A percentile compares a stretch with the other conserved stretches of the same genome.
Evolutionary conservation across 2,113 vertebrate genomes (phyloP).

Genomic region (Chamaetylas fuelleborni): DNA sequence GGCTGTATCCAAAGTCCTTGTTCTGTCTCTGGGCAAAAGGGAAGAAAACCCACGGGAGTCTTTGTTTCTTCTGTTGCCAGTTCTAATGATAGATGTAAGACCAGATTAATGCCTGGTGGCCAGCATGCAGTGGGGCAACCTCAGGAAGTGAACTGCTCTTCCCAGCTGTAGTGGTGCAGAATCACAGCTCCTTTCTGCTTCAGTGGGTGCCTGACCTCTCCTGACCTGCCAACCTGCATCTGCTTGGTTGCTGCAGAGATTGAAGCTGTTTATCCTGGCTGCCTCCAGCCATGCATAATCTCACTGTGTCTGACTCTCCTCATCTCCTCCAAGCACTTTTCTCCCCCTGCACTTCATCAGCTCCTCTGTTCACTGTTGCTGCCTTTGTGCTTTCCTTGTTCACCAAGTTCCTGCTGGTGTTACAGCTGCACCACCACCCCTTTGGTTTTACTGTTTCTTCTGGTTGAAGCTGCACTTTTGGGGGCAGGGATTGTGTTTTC

Average conservation of each 20-base stretch:
- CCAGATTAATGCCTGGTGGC: background rate
- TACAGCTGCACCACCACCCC: background rate
- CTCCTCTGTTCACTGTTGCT: background rate
- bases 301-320: background rate
- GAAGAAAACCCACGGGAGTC: background rate
- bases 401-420: background rate
- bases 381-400: background rate
- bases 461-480: background rate
- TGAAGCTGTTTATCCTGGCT: background rate
- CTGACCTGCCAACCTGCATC: background rate
- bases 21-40: background rate
- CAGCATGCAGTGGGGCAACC: background rate
- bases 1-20: background rate
- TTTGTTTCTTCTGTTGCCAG: background rate
- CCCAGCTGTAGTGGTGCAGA: background rate
- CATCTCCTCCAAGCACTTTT: background rate
- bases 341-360: background rate
- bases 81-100: background rate
- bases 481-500: slow-evolving; percentile 12
- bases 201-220: background rate
- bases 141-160: background rate
- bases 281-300: background rate
- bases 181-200: background rate
- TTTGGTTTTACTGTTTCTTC: background rate
- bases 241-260: background rate